Percentiles rank a stretch among this genome's conserved stretches.
phyloP scores from a whole-genome alignment of 2,797 vertebrate species.

The Fratercula arctica region DNA sequence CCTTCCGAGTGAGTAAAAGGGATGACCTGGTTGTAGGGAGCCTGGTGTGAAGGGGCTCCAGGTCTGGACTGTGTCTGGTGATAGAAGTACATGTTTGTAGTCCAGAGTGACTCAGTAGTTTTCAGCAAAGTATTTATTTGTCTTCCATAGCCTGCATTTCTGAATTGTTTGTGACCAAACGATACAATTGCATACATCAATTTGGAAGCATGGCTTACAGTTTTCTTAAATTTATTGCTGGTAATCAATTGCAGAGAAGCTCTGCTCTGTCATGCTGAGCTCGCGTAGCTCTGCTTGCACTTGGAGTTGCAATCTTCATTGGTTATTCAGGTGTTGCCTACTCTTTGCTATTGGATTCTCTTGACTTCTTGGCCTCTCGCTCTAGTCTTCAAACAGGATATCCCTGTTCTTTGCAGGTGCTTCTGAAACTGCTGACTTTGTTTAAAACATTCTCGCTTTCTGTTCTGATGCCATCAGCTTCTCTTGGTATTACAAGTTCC shows the following conservation, averaged over 20 bases:
- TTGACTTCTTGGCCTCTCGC: neutral
- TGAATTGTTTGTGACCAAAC: neutral
- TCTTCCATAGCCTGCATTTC: neutral
- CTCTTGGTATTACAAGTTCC: neutral
- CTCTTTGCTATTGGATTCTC: neutral
- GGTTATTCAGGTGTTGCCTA: neutral
- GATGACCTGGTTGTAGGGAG: neutral
- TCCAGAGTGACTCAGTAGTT: neutral
- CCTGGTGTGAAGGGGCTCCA: neutral
- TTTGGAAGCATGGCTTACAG: neutral
- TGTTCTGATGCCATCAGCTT: neutral
- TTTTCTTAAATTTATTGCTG: neutral
- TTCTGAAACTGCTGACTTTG: neutral
- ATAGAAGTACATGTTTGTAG: neutral
- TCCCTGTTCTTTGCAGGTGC: neutral
- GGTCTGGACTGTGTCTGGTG: neutral
- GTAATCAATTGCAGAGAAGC: neutral
- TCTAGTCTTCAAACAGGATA: neutral
- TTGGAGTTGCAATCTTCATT: neutral
- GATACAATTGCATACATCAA: neutral
- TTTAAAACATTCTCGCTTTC: neutral
- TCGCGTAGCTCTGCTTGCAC: neutral
- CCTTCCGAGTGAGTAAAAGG: neutral
- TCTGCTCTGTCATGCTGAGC: conserved; percentile 22
- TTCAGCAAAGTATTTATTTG: neutral